Base-by-base conservation (phyloP, 2,888 invertebrate species). In the Ophraella communa region DNA sequence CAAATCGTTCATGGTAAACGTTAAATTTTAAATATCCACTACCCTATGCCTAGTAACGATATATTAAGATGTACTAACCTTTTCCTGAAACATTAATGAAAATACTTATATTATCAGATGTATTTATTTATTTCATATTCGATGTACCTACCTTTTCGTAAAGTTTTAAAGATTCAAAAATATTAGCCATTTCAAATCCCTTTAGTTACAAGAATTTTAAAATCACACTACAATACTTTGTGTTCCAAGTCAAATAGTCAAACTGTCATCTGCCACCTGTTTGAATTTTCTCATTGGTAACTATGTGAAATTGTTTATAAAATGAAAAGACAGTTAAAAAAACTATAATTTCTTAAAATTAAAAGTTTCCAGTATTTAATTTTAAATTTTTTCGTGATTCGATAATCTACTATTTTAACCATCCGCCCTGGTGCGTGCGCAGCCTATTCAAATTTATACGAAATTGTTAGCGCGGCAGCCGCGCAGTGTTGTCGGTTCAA, bases 111-210 rank as follows among this genome's bases (percentile, higher is more conserved):
- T 5, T 21, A 11, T 21, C 4, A 47, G 3, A n/a, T 23, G 23
- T 5, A 47, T 27, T 18, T 8, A n/a, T n/a, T n/a, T n/a, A n/a
- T n/a, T 11, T 17, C 8, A 52, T 1, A 27, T 7, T 8, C 3
- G 8, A 57, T 2, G 2, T 11, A 5, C 30, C 24, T 53, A 58
- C 62, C 62, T 39, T 30, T 54, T 54, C 49, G 23, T 62, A 54
- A 18, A 39, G 39, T 20, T 17, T 55, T 30, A 62, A 55, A 23
- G 20, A 62, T 62, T 27, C 45, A 61, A 44, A 65, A 66, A 65
- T 60, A 62, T 54, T 20, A 17, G 21, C 53, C 65, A 49, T 64
- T 30, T 11, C 18, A 2, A 35, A 17, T 10, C 24, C 14, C 17
- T 11, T 35, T 10, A 30, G 20, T 18, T 17, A 7, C n/a, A 11